A percentile compares a stretch with the other conserved stretches of the same genome.
Evolutionary conservation across 2,888 invertebrate species (phyloP).

Genomic region (Clistopyga incitator): DNA sequence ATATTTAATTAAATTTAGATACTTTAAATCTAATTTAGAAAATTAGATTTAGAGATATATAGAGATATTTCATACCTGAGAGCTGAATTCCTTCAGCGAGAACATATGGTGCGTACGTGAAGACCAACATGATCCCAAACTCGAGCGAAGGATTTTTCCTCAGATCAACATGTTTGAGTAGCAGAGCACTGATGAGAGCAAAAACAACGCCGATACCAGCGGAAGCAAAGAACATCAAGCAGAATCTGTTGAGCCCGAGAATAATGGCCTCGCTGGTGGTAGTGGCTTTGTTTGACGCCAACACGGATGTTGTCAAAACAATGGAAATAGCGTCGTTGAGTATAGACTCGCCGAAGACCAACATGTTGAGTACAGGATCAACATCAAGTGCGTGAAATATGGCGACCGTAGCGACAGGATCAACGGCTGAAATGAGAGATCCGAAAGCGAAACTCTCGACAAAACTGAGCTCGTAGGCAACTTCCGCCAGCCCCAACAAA

Average conservation of each 20-base stretch:
- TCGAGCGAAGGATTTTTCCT: slow-evolving; percentile 99
- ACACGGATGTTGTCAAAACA: slow-evolving; percentile 96
- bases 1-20: no score
- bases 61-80: slow-evolving; percentile 88
- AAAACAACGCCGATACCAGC: slow-evolving; percentile 98
- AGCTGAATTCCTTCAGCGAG: slow-evolving; percentile 98
- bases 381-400: slow-evolving; percentile 99
- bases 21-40: no score
- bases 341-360: slow-evolving; percentile 98
- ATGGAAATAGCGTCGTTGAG: slow-evolving; percentile 99
- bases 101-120: slow-evolving; percentile 99
- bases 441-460: slow-evolving; percentile 99
- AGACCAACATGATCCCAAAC: slow-evolving; percentile 99
- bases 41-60: background rate
- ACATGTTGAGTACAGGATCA: slow-evolving; percentile 99
- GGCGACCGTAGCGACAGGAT: slow-evolving; percentile 99
- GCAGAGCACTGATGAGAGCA: slow-evolving; percentile 95
- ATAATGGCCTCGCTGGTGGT: slow-evolving; percentile 94
- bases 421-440: slow-evolving; percentile 98
- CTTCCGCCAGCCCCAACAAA: slow-evolving; percentile 95
- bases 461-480: slow-evolving; percentile 96
- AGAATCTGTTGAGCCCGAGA: slow-evolving; percentile 95
- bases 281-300: slow-evolving; percentile 89
- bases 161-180: slow-evolving; percentile 97
- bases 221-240: slow-evolving; percentile 99